Base-by-base conservation (phyloP, 2,797 vertebrate genomes). In the Gallinago solitaria region DNA sequence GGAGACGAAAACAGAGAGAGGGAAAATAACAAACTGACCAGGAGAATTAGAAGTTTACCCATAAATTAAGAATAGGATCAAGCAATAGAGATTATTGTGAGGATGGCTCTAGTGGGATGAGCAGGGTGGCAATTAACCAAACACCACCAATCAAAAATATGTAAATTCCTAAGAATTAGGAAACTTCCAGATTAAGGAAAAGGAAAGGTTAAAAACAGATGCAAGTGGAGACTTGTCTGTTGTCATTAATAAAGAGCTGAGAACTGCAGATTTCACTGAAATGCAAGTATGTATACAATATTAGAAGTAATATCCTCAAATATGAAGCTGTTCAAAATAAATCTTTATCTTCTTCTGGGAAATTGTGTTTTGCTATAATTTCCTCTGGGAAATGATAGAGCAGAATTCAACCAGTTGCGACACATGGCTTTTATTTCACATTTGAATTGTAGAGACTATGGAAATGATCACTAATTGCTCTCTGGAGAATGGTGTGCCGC, bases 381-480 rank as follows among this genome's bases (percentile, higher is more conserved):
- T 87, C 70, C 56, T 64, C 23, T 67, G 75, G 56, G 81, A 87
- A 82, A 76, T 17, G 24, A 16, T 45, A 73, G 19, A 73, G 6
- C 6, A 65, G 75, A 92, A 93, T 88, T 87, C 43, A 89, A 11
- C 21, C 57, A 63, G 3, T 23, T 64, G 41, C 6, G 39, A 85
- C 23, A 78, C 35, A 11, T 54, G 30, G n/a, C 12, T 81, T 90
- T 92, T 85, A 83, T 63, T 89, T 91, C 43, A 67, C 23, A 67
- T 70, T 75, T 83, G 68, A 89, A 89, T 67, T 63, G 17, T 59
- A 83, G 59, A 90, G 33, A 73, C 61, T 86, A 83, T 93, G 87
- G n/a, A 93, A 95, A 96, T 65, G 23, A 83, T 83, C 50, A 48
- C 70, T 94, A 96, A 95, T 97, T 95, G 85, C 73, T 96, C 95